Base-by-base conservation (phyloP, 2,113 vertebrate species). In the Eulemur rufifrons region DNA sequence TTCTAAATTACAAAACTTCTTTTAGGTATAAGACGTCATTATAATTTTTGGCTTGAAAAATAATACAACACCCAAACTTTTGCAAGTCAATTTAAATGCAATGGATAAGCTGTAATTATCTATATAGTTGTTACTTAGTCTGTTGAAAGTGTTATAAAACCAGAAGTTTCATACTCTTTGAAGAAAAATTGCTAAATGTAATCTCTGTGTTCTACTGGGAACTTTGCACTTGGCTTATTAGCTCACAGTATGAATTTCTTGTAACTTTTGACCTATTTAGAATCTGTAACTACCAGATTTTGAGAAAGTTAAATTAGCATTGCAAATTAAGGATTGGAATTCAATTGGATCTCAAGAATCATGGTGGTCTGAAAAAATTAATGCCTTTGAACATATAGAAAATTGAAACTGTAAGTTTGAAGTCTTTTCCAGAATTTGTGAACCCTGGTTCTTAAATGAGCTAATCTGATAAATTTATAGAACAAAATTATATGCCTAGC, bases 21-120 rank as follows among this genome's bases (percentile, higher is more conserved):
- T 90, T 78, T 21, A 89, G 89, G 11, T 68, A 7, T 59, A 78
- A 84, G 39, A 32, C 3, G 47, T 21, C 23, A n/a, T 71, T 85
- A 52, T 47, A 27, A 71, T 66, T 86, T 83, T 74, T 45, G 32
- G 5, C 3, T 69, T 89, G 34, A 12, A 63, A 96, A 89, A 50
- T 82, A 89, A 94, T 61, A 64, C 21, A 91, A 78, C 18, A 66
- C 6, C 27, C 18, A 84, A 86, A 87, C 25, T 66, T 95, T 76
- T 64, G 74, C 76, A 89, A 80, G 20, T 96, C 50, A 80, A 37
- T 93, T 93, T 96, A 85, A 96, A 89, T 89, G 11, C 5, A 68
- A 82, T 74, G 73, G 13, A 66, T 89, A 92, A 63, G 8, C 25
- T 29, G 0, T 82, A 89, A 86, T 92, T 86, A 96, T 69, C 78